Conservation (phyloP, 2,888 invertebrate species). For the Plutella xylostella region DNA sequence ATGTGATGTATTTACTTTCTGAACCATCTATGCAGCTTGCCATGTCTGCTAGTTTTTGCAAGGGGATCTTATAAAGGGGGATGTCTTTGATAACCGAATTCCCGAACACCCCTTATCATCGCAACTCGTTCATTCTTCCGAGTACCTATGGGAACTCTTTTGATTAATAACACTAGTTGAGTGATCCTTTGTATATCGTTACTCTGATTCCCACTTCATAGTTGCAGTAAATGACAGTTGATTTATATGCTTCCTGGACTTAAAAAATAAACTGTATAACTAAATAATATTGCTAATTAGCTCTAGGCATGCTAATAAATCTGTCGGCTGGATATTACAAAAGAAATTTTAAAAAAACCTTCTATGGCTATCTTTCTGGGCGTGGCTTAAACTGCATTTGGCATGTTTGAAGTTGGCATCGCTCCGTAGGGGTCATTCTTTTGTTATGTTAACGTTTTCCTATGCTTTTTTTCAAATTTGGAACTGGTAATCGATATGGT, state of each 20-base stretch:
- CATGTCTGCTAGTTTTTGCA: slow-evolving; percentile 39
- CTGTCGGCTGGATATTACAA: too few species aligned
- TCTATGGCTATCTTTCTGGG: slow-evolving; percentile 20
- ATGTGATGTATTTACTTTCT: slow-evolving; percentile 62
- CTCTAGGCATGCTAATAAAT: neutral
- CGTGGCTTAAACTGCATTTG: slow-evolving; percentile 36
- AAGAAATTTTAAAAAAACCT: too few species aligned
- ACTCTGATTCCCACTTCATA: too few species aligned
- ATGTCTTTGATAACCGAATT: slow-evolving; percentile 20
- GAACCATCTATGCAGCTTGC: slow-evolving; percentile 57
- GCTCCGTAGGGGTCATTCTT: slow-evolving; percentile 37
- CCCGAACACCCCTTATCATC: slow-evolving; percentile 18
- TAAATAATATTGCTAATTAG: too few species aligned
- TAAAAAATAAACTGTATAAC: too few species aligned
- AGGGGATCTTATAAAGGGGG: slow-evolving; percentile 32
- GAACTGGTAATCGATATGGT: slow-evolving; percentile 37
- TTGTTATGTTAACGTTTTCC: slow-evolving; percentile 42
- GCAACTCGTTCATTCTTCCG: slow-evolving; percentile 14
- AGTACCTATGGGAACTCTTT: slow-evolving; percentile 26
- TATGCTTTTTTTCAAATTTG: slow-evolving; percentile 27
- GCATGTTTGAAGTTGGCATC: slow-evolving; percentile 23
- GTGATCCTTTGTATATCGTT: too few species aligned
- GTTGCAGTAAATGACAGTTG: too few species aligned
- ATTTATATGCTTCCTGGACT: too few species aligned
- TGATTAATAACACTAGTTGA: too few species aligned